Evolutionary conservation across 2,113 vertebrate species (phyloP).

Genomic region (Herpailurus yagouaroundi): DNA sequence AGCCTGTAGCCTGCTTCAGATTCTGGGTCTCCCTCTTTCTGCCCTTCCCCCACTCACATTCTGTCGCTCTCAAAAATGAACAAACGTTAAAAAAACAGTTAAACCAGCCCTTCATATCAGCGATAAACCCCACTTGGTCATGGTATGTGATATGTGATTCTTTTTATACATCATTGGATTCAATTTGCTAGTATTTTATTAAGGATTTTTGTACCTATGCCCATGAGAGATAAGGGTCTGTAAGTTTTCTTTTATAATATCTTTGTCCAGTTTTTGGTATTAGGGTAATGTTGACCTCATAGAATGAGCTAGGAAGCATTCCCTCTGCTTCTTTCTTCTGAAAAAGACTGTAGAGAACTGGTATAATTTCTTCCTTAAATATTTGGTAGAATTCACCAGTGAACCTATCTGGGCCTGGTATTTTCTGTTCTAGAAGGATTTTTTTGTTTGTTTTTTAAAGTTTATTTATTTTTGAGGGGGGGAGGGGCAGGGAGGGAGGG

Average conservation of each 20-base stretch:
- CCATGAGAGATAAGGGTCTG: not conserved
- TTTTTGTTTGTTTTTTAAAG: too few relatives aligned
- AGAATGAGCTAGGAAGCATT: not conserved
- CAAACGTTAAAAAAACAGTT: not conserved
- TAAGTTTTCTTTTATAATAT: not conserved
- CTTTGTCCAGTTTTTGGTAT: not conserved
- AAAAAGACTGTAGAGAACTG: not conserved
- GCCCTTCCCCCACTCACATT: too few relatives aligned
- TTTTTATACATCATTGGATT: not conserved
- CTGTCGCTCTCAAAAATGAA: too few relatives aligned
- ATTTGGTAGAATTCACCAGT: too few relatives aligned
- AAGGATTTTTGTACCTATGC: not conserved
- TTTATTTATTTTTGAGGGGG: too few relatives aligned
- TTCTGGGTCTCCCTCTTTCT: too few relatives aligned
- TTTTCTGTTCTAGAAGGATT: too few relatives aligned
- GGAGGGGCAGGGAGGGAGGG: rapidly evolving
- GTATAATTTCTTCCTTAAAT: not conserved
- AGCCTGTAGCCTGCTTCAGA: too few relatives aligned
- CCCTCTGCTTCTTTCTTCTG: not conserved
- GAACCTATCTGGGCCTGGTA: too few relatives aligned
- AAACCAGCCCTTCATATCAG: not conserved
- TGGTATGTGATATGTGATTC: not conserved
- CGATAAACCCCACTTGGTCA: not conserved
- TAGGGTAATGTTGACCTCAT: not conserved
- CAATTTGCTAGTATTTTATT: not conserved